Evolutionary conservation across 2,888 invertebrate species (phyloP), one percentile per base, ranked within the genome.

Genomic region (Morpho deidamia): DNA sequence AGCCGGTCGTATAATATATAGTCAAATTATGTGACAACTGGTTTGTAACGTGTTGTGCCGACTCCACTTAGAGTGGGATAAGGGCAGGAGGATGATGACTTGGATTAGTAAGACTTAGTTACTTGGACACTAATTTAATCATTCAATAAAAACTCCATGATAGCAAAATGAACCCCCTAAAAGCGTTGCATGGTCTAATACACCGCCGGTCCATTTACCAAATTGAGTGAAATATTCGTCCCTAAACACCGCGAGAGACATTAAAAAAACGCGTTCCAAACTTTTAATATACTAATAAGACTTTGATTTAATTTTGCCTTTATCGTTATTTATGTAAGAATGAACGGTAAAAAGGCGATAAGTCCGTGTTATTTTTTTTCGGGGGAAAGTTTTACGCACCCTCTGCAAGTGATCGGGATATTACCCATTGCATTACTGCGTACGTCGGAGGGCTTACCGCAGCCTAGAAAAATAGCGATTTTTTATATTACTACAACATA

Each of bases 261-360:
- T 88, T 86, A 87, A 85, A 87, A 79, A 83, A 82, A 81, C 74
- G 78, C 81, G 82, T 77, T 70, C 75, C 67, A 72, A 86, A 88
- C 84, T 89, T 89, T 89, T 88, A 89, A 89, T 88, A 85, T 85
- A 78, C 74, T 86, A 85, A 87, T 88, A 88, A 86, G 88, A 85
- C 79, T 84, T 87, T 87, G 88, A 89, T 89, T 88, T 89, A 89
- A 89, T 88, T 89, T 23, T 87, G 83, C 80, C 75, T 89, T 89
- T 88, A 89, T 88, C 85, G 87, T 89, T 89, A 89, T 89, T 89
- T 88, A 89, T 89, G 89, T 81, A 86, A 79, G 81, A 73, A 76
- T 74, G 76, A 78, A 69, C 72, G 74, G 80, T 72, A 79, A 78
- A 77, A 81, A 85, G 81, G 79, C 84, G 84, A 80, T 86, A 85